Evolutionary conservation across 30 jellyfish, hydroid and myxozoan genomes (phyloP).

Genomic region (Aurelia sp.): DNA sequence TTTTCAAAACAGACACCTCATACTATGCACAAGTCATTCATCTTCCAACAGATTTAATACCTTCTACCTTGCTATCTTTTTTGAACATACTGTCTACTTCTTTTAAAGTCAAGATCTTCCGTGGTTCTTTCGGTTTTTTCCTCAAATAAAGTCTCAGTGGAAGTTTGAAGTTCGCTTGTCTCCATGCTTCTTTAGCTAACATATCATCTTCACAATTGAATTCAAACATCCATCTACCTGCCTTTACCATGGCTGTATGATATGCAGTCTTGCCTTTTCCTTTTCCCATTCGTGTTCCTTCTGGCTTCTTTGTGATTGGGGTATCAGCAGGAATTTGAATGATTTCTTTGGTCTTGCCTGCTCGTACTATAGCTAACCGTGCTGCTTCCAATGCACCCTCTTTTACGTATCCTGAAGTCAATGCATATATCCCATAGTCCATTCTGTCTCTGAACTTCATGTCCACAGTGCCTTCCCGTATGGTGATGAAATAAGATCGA

Average conservation of each 20-base stretch:
- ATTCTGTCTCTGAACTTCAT: slow-evolving; percentile 68
- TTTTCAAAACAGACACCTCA: too few relatives aligned
- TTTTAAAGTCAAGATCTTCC: slow-evolving; percentile 27
- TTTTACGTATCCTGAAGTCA: slow-evolving; percentile 88
- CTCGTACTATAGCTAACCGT: slow-evolving; percentile 83
- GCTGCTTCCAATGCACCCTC: slow-evolving; percentile 96
- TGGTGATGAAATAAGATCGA: slow-evolving; percentile 18
- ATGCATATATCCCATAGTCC: slow-evolving; percentile 91
- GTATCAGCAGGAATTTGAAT: slow-evolving; percentile 72
- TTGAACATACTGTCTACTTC: slow-evolving; percentile 41
- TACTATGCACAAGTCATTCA: too few relatives aligned
- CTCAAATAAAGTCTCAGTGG: slow-evolving; percentile 85
- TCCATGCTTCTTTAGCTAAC: slow-evolving; percentile 86
- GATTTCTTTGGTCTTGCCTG: slow-evolving; percentile 79
- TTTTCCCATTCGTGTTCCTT: slow-evolving; percentile 97
- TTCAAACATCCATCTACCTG: slow-evolving; percentile 88
- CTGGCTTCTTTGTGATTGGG: slow-evolving; percentile 89
- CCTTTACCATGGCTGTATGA: slow-evolving; percentile 83
- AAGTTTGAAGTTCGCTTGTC: slow-evolving; percentile 84
- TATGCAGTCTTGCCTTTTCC: slow-evolving; percentile 95
- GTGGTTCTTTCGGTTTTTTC: slow-evolving; percentile 76
- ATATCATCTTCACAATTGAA: slow-evolving; percentile 89
- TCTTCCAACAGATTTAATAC: background rate
- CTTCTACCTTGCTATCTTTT: background rate
- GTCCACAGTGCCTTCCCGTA: slow-evolving; percentile 64